Conservation (phyloP, 2,888 invertebrate species). For the Leptinotarsa haldemani region DNA sequence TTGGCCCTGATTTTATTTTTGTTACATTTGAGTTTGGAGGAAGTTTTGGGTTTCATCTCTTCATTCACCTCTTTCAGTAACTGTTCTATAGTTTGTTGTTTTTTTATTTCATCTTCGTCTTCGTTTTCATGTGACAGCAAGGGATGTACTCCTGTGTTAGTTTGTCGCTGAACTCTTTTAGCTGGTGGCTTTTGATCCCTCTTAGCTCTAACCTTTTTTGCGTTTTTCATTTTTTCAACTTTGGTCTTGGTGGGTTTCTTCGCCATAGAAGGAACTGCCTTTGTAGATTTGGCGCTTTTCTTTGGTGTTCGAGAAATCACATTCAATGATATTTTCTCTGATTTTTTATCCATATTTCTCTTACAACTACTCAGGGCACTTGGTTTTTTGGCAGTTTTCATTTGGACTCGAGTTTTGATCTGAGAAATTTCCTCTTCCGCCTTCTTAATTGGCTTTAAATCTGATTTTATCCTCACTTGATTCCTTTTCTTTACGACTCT, state of each 20-base stretch:
- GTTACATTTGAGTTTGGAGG: conserved; percentile 9
- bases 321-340: conserved; percentile 34
- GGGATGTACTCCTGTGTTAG: conserved; percentile 55
- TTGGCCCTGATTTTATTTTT: conserved; percentile 31
- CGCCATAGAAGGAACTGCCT: conserved; percentile 23
- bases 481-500: conserved; percentile 32
- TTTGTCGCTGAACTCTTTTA: conserved; percentile 53
- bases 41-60: conserved; percentile 35
- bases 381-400: conserved; percentile 54
- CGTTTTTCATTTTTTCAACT: conserved; percentile 40
- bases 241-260: conserved; percentile 33
- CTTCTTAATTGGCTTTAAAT: conserved; percentile 47
- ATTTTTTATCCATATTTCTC: conserved; percentile 39
- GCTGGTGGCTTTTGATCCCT: conserved; percentile 16
- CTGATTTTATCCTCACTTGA: conserved; percentile 34
- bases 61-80: conserved; percentile 40
- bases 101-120: conserved; percentile 49
- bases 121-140: conserved; percentile 51
- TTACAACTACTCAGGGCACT: conserved; percentile 44
- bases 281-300: conserved; percentile 30
- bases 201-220: conserved; percentile 15
- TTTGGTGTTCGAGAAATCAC: conserved; percentile 28
- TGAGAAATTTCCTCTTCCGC: conserved; percentile 40
- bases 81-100: conserved; percentile 39
- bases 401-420: conserved; percentile 49